Percentiles rank a stretch among this genome's conserved stretches.
phyloP scores from a whole-genome alignment of 2,888 invertebrate species.

The Xanthostigma xanthostigma region DNA sequence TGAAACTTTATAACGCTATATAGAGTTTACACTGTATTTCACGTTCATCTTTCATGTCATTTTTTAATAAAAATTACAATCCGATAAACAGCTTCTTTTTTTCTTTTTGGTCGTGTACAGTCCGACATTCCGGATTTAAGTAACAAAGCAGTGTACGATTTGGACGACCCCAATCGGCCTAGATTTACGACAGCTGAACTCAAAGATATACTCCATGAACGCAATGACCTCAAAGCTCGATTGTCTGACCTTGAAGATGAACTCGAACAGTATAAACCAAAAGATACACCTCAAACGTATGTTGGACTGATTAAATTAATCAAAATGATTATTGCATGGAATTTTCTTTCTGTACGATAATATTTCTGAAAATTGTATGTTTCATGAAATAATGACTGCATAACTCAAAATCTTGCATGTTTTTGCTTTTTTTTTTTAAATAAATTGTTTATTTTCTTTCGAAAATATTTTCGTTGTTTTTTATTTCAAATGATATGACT shows the following conservation, averaged over 20 bases:
- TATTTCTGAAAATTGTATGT: too few relatives aligned
- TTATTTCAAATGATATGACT: too few relatives aligned
- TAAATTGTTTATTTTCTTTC: too few relatives aligned
- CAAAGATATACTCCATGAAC: constrained; percentile 74
- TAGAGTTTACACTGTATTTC: not conserved
- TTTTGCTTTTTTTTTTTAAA: too few relatives aligned
- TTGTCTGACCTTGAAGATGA: constrained; percentile 90
- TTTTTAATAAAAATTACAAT: not conserved
- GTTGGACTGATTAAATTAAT: constrained; percentile 12
- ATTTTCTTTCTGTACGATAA: too few relatives aligned
- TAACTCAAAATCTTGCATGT: not conserved
- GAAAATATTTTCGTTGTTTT: too few relatives aligned
- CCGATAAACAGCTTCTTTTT: constrained; percentile 1
- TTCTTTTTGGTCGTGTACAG: constrained; percentile 20
- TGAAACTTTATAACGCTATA: too few relatives aligned
- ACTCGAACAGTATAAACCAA: constrained; percentile 55
- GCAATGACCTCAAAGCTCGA: constrained; percentile 85
- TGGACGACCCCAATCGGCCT: constrained; percentile 60
- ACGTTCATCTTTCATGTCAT: not conserved
- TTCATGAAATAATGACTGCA: too few relatives aligned
- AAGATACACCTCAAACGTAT: constrained; percentile 33
- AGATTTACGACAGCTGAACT: constrained; percentile 73
- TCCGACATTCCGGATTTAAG: constrained; percentile 33
- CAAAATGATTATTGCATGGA: too few relatives aligned
- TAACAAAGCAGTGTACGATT: constrained; percentile 41